Evolutionary conservation across 2,888 invertebrate species (phyloP), one percentile per base, ranked within the genome.

Genomic region (Phorcus lineatus): DNA sequence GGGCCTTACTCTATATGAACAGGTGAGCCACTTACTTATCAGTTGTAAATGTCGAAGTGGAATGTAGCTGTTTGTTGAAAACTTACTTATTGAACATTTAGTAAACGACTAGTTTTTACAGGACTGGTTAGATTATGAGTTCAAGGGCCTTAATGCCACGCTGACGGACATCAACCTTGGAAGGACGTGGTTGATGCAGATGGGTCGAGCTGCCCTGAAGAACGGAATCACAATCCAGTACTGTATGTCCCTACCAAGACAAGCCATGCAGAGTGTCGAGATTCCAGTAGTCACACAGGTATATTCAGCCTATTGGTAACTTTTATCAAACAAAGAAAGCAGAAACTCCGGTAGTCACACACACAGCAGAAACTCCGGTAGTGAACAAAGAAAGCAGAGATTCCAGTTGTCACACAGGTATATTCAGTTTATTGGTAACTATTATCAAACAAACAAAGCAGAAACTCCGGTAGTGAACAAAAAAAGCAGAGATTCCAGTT

Each of bases 111-210:
- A 13, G 11, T 16, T 19, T 52, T 24, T 80, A 0, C 80, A 91
- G 90, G 91, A 91, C 78, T 91, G 90, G 89, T 78, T 92, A 78
- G 87, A 91, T 57, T 80, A 81, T 54, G 88, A 91, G 75, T 87
- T 89, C 31, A 84, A 86, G 67, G 84, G 86, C n/a, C 83, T 90
- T 9, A 79, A 84, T 19, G 84, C 86, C 6, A 80, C 89, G 4
- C 80, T 85, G 52, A 80, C 83, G 6, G 85, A 90, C 70, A 79
- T 91, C 4, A 36, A 74, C 36, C 78, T 90, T 0, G 91, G 90
- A 7, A 77, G 83, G 24, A 66, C 80, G 3, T 92, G 92, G 92
- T 77, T 92, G 76, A 81, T 75, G n/a, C 85, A 88, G 82, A 91
- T 92, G 91, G 91, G 89, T 1, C 77, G 82, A n/a, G 91, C 88